Base-by-base conservation (phyloP, 2,797 vertebrate genomes). In the Tolypeutes matacus region DNA sequence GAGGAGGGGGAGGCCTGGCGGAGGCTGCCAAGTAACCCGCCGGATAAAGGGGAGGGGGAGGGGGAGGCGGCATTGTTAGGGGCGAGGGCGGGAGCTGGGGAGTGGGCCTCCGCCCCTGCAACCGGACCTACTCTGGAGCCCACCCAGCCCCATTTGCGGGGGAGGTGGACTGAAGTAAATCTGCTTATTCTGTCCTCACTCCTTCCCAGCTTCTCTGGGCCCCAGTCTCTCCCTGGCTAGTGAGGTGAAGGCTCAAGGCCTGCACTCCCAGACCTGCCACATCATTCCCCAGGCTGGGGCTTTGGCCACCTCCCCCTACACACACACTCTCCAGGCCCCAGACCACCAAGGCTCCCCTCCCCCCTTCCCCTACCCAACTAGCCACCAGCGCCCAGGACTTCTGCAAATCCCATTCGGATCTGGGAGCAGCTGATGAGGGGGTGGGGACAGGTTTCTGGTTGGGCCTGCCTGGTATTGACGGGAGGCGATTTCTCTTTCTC, bases 21-120 rank as follows among this genome's bases (percentile, higher is more conserved):
- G 92, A 73, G 75, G 97, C 97, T 97, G 97, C 97, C 96, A 96
- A 97, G 96, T 94, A 97, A 96, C 97, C 96, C 90, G 96, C 93
- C 95, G 95, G 94, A 97, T 97, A 95, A 97, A 97, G 95, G 96
- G 97, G 97, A 96, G 94, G 97, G 94, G 96, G 96, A 96, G 94
- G 97, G 95, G 96, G 96, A 96, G 88, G 94, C 96, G 46, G 97
- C 97, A 97, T 97, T 97, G 97, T 97, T 97, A 95, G 97, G 96
- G 97, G 96, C 76, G 53, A 95, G 92, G 97, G 97, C 96, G 96
- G 93, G 97, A 98, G 97, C 95, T 97, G 94, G 87, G 96, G 94
- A 96, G 94, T 95, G 97, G 96, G 97, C 93, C 92, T 82, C 77
- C 91, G 97, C 83, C 42, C 89, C 65, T 69, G 90, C 89, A 80